Percentiles rank a stretch among this genome's conserved stretches.
phyloP scores from a whole-genome alignment of 2,113 vertebrate species.

The Colaptes auratus region DNA sequence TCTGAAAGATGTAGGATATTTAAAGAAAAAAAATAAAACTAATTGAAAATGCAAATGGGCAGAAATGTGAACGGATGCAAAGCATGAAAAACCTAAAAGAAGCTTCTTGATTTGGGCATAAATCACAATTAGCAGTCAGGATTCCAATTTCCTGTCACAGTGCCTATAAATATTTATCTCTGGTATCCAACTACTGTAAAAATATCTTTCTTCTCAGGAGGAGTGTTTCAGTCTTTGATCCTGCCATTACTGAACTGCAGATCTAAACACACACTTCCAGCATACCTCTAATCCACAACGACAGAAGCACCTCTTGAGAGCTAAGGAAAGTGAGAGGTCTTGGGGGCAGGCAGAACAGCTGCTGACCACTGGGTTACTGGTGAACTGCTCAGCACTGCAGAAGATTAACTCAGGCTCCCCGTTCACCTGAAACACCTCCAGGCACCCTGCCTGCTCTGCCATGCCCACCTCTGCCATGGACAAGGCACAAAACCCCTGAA shows the following conservation, averaged over 20 bases:
- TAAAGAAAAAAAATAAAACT: neutral
- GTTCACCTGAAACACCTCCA: neutral
- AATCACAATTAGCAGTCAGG: neutral
- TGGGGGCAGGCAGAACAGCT: neutral
- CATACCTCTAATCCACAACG: neutral
- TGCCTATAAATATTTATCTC: neutral
- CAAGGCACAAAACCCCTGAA: neutral
- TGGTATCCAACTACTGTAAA: neutral
- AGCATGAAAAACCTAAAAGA: neutral
- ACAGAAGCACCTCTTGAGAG: neutral
- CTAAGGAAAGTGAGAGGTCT: neutral
- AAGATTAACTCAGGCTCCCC: neutral
- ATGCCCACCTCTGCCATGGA: rapidly evolving
- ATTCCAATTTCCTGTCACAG: neutral
- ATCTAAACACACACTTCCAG: neutral
- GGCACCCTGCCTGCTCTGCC: neutral
- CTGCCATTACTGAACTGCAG: neutral
- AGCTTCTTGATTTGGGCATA: neutral
- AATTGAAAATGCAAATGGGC: neutral
- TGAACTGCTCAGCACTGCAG: neutral
- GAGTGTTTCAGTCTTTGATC: neutral
- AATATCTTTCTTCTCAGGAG: neutral
- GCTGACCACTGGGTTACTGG: neutral
- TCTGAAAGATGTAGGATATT: neutral
- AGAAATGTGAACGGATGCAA: neutral